Evolutionary conservation across 2,888 invertebrate species (phyloP).

Genomic region (Campopleginae sp.): DNA sequence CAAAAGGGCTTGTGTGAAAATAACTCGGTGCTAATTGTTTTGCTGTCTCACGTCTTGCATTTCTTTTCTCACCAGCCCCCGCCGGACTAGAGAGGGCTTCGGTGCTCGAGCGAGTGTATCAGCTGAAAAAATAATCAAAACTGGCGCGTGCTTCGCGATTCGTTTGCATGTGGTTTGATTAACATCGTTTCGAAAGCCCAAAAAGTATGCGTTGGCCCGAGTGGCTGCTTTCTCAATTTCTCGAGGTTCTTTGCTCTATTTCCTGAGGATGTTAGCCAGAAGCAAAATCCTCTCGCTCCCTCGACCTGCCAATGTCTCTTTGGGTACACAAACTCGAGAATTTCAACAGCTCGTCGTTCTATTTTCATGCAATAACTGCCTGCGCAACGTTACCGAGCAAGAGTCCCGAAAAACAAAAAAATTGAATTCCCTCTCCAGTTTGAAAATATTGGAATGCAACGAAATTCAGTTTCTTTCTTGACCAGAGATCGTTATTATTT

Average conservation of each 20-base stretch:
- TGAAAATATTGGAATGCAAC: neutral
- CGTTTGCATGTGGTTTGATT: constrained; percentile 40
- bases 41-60: constrained; percentile 67
- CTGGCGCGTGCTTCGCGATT: constrained; percentile 14
- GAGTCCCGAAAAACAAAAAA: constrained; percentile 1
- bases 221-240: constrained; percentile 46
- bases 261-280: constrained; percentile 60
- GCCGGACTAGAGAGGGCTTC: constrained; percentile 54
- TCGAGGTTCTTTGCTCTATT: constrained; percentile 32
- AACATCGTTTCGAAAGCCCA: constrained; percentile 53
- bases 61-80: constrained; percentile 64
- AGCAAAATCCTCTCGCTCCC: constrained; percentile 22
- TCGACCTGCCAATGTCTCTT: constrained; percentile 16
- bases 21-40: constrained; percentile 77
- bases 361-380: constrained; percentile 53
- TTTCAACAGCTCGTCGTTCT: constrained; percentile 38
- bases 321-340: constrained; percentile 46
- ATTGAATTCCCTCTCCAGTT: neutral
- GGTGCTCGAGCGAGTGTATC: constrained; percentile 66
- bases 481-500: too few relatives aligned
- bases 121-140: constrained; percentile 80
- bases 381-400: neutral
- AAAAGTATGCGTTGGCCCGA: constrained; percentile 39
- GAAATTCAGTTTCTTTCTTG: too few relatives aligned
- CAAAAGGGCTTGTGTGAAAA: constrained; percentile 78